Percentiles rank a stretch among this genome's conserved stretches.
phyloP scores from a whole-genome alignment of 2,888 invertebrate species.

The Margaritifera margaritifera region DNA sequence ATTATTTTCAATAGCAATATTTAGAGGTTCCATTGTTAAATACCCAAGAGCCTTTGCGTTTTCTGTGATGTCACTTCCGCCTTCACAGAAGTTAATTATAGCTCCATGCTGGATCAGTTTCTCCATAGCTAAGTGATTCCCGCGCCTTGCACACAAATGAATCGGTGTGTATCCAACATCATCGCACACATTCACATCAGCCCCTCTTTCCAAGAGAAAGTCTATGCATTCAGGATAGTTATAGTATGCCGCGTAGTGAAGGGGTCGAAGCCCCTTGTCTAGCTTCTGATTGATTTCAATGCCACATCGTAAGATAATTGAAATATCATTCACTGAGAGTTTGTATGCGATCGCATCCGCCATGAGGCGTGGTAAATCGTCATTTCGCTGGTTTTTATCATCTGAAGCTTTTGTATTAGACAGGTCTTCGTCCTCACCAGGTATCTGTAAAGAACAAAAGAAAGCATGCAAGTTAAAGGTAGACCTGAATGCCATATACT shows the following conservation, averaged over 20 bases:
- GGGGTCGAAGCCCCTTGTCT: constrained; percentile 88
- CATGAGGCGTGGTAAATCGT: constrained; percentile 78
- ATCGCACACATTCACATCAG: constrained; percentile 78
- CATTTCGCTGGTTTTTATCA: no score
- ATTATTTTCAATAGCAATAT: constrained; percentile 89
- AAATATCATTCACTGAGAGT: constrained; percentile 89
- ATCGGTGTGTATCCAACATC: constrained; percentile 93
- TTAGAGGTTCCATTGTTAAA: constrained; percentile 85
- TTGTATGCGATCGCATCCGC: constrained; percentile 92
- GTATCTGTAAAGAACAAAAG: no score
- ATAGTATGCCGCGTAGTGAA: constrained; percentile 95
- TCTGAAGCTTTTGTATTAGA: no score
- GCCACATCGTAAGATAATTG: constrained; percentile 88
- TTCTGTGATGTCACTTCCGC: constrained; percentile 75
- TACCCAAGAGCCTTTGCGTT: constrained; percentile 72
- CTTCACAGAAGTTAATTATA: constrained; percentile 84
- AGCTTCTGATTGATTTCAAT: constrained; percentile 83
- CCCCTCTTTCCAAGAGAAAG: constrained; percentile 82
- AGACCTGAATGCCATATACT: no score
- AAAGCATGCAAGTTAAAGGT: no score
- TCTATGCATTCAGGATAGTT: constrained; percentile 84
- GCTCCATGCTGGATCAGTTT: constrained; percentile 85
- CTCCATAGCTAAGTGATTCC: constrained; percentile 77
- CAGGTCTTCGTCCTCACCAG: no score
- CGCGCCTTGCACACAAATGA: constrained; percentile 92